These are phyloP conservation scores for Melinopterus prodromus DNA, from an alignment of 2,888 invertebrate species.

Conservation along the genomic window DNA sequence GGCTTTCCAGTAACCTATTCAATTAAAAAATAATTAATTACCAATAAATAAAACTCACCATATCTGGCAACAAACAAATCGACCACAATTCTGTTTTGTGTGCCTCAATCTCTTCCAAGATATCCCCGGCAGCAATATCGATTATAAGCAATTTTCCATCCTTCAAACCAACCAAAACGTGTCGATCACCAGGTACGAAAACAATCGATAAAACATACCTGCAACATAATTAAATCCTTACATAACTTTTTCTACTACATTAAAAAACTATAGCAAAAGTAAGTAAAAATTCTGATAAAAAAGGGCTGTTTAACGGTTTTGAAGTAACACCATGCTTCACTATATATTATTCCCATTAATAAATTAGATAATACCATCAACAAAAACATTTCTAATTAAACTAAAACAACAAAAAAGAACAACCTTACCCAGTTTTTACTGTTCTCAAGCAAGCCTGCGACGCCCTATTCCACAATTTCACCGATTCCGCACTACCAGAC, in stretches of 20 bases:
- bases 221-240: neutral
- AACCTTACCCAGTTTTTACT: conserved; percentile 59
- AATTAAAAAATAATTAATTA: too few species aligned
- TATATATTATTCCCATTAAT: conserved; percentile 10
- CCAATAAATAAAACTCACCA: conserved; percentile 62
- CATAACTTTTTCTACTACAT: neutral
- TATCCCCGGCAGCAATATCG: conserved; percentile 82
- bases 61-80: conserved; percentile 80
- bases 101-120: conserved; percentile 84
- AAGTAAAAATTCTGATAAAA: too few species aligned
- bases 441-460: conserved; percentile 70
- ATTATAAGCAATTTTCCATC: conserved; percentile 83
- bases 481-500: conserved; percentile 85
- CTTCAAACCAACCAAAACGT: conserved; percentile 87
- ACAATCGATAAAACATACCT: conserved; percentile 75
- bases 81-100: conserved; percentile 81
- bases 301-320: too few species aligned
- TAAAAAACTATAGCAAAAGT: neutral
- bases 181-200: conserved; percentile 91
- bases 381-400: neutral
- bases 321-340: neutral
- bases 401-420: neutral
- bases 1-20: too few species aligned
- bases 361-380: too few species aligned
- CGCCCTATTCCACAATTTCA: conserved; percentile 95